Percentiles rank a stretch among this genome's conserved stretches.
These are phyloP conservation scores for Ammodramus savannarum DNA, from an alignment of 2,113 vertebrate species.

Conservation along the genomic window DNA sequence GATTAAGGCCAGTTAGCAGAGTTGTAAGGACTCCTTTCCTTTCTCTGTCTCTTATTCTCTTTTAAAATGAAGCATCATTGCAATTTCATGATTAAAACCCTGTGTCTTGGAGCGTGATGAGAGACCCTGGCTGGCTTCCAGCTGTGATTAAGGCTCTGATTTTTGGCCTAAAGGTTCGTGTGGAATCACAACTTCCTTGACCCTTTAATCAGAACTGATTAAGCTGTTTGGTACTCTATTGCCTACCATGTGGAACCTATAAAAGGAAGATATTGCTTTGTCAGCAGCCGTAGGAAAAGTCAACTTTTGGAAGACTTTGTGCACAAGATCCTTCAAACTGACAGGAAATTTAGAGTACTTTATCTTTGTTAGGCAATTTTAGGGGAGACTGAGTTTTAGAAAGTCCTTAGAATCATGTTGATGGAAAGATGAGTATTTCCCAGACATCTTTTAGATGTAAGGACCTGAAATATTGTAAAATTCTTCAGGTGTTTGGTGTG, in stretches of 20 bases:
- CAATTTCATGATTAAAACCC: conserved; percentile 43
- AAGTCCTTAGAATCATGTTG: not conserved
- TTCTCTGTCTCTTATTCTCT: not conserved
- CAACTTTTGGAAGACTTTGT: not conserved
- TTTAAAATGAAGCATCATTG: not conserved
- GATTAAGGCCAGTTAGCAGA: conserved; percentile 67
- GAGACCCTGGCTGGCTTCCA: conserved; percentile 11
- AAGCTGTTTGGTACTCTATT: not conserved
- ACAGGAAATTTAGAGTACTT: not conserved
- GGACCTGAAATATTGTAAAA: not conserved
- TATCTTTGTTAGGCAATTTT: not conserved
- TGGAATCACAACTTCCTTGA: not conserved
- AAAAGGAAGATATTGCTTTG: not conserved
- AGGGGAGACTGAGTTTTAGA: not conserved
- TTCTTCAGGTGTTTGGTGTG: not conserved
- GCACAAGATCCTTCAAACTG: not conserved
- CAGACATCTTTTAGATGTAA: not conserved
- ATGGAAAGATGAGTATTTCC: not conserved
- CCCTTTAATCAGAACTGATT: conserved; percentile 35
- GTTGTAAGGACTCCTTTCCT: not conserved
- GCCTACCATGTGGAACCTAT: not conserved
- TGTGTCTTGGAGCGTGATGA: not conserved
- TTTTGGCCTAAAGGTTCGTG: not conserved
- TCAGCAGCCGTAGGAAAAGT: not conserved
- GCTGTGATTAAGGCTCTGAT: not conserved